Conservation (phyloP, 2,888 invertebrate genomes). For the Ophion ventricosus region DNA sequence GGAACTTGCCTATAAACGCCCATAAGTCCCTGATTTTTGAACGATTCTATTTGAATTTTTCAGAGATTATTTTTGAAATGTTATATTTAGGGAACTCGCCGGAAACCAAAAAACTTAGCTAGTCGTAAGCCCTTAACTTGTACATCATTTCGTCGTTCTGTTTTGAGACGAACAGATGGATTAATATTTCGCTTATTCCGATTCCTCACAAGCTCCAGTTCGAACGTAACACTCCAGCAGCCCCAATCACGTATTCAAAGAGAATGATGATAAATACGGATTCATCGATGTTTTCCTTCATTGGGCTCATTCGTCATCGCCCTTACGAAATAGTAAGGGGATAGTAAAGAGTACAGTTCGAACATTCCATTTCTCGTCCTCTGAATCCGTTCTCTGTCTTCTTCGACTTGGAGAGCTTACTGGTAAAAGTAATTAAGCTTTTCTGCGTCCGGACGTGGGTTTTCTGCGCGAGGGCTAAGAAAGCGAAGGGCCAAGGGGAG, state of each 20-base stretch:
- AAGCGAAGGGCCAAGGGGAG: background rate
- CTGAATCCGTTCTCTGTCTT: background rate
- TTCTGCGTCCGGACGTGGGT: slow-evolving; percentile 33
- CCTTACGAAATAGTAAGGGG: background rate
- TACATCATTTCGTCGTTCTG: no score
- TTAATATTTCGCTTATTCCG: background rate
- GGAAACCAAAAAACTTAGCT: no score
- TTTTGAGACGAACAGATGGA: no score
- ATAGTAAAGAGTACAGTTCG: background rate
- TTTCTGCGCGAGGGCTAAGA: slow-evolving; percentile 30
- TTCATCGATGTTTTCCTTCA: background rate
- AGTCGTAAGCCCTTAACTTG: no score
- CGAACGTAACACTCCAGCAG: slow-evolving; percentile 18
- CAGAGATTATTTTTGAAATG: no score
- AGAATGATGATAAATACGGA: slow-evolving; percentile 6
- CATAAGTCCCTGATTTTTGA: no score
- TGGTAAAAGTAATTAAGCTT: slow-evolving; percentile 69
- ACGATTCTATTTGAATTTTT: no score
- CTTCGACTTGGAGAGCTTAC: slow-evolving; percentile 1
- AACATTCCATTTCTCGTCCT: background rate
- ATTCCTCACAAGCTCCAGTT: background rate
- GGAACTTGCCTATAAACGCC: no score
- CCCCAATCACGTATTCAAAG: slow-evolving; percentile 39
- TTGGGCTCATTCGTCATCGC: background rate
- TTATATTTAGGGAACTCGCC: no score